phyloP scores from a whole-genome alignment of 53 echinoderm and acorn worm species.

The Actinopyga echinites region DNA sequence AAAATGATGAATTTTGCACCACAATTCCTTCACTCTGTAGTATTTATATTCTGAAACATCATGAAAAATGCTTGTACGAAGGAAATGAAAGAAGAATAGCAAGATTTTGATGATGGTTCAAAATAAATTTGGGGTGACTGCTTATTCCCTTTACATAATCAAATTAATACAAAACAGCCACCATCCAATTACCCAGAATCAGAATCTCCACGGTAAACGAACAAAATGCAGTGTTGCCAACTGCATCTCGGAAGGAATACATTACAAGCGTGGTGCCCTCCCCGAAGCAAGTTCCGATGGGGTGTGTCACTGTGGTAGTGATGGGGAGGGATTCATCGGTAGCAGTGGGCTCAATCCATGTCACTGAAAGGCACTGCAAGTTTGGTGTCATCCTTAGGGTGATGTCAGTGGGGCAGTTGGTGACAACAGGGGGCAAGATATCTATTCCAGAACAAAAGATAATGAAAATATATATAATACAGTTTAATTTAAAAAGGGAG shows the following conservation, averaged over 20 bases:
- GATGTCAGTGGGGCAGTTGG: conserved; percentile 52
- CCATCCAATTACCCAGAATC: conserved; percentile 11
- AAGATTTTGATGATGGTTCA: too few species aligned
- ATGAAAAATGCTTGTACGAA: too few species aligned
- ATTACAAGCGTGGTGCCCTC: background rate
- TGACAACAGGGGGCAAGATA: conserved; percentile 37
- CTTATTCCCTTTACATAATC: too few species aligned
- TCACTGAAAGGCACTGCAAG: conserved; percentile 3
- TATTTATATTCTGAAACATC: too few species aligned
- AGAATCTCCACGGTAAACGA: conserved; percentile 2
- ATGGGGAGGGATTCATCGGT: conserved; percentile 54
- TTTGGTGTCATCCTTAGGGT: conserved; percentile 22
- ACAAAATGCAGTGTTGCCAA: background rate
- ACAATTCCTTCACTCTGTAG: too few species aligned
- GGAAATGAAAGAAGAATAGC: too few species aligned
- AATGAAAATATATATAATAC: too few species aligned
- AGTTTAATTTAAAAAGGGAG: too few species aligned
- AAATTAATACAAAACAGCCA: too few species aligned
- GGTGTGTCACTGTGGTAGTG: background rate
- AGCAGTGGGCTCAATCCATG: conserved; percentile 65
- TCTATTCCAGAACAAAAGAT: background rate
- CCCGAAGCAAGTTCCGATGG: conserved; percentile 34
- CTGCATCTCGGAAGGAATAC: background rate
- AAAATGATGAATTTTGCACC: too few species aligned
- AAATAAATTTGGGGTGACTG: too few species aligned